These are phyloP conservation scores for Raja brachyura DNA, from an alignment of 2,113 vertebrate species.

Conservation along the genomic window DNA sequence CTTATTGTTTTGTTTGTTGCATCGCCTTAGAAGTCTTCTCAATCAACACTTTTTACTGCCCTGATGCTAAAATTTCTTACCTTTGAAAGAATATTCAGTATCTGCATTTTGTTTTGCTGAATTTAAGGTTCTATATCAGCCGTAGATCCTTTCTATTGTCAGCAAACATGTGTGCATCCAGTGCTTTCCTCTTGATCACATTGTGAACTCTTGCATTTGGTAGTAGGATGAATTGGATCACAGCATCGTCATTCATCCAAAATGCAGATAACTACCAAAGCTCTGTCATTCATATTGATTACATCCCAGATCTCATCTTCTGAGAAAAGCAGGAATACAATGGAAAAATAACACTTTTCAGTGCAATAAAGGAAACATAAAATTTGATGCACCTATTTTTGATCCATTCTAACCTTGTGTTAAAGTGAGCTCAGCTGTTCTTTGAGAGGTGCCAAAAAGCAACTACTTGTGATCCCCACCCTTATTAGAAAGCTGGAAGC, in stretches of 20 bases:
- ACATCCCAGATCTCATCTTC: background rate
- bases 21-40: slow-evolving; percentile 25
- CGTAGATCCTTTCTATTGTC: background rate
- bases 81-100: background rate
- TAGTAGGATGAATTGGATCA: background rate
- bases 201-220: background rate
- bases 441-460: background rate
- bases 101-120: background rate
- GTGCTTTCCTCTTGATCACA: background rate
- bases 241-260: slow-evolving; percentile 15
- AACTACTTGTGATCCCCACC: background rate
- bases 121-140: background rate
- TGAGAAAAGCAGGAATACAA: background rate
- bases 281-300: background rate
- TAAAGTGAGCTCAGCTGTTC: background rate
- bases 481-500: background rate
- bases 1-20: slow-evolving; percentile 12
- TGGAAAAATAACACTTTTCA: background rate
- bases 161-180: background rate
- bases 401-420: background rate
- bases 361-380: background rate
- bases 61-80: background rate
- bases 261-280: background rate
- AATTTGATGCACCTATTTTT: background rate
- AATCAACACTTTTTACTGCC: slow-evolving; percentile 13